Base-by-base conservation (phyloP, 2,797 vertebrate genomes). In the Pseudopleuronectes americanus region DNA sequence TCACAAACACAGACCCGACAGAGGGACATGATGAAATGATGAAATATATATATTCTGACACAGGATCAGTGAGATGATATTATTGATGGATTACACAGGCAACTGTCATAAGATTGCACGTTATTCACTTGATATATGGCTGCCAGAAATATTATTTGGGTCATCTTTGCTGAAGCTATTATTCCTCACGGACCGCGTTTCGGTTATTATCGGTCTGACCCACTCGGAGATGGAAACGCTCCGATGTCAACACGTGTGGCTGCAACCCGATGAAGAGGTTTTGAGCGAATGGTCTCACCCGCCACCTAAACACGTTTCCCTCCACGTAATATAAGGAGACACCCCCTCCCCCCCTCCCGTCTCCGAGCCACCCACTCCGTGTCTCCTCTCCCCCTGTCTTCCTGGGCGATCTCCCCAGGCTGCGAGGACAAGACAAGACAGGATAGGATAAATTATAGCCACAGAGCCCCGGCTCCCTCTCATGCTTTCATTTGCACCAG, bases 401-500 rank as follows among this genome's bases (percentile, higher is more conserved):
- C 72, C 75, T 71, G 87, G 84, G 84, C 77, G 67, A 93, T 89
- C 86, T 91, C 90, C 89, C 81, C 85, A 49, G 86, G 92, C 90
- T 84, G 80, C 14, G 81, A 89, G 92, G 91, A 90, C 91, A 84
- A 71, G 92, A 87, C 86, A 91, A 89, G 90, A 92, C 88, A 89
- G 87, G 76, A 72, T 83, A 92, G 92, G 90, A 93, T 94, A 90
- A 94, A 94, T 93, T 91, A 90, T 90, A 87, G 81, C 90, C 87
- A 79, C 79, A 54, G 80, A 89, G 88, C 74, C 71, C n/a, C 14
- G 45, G 71, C 87, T 91, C 84, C 80, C 87, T 87, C 88, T 79
- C 90, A 86, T 91, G 92, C 91, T 91, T 93, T 92, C 93, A 93
- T 94, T 93, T 92, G 88, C 89, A 90, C 88, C 82, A 80, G 92